Conservation (phyloP, 2,888 invertebrate genomes). For the Polydrusus tereticollis region DNA sequence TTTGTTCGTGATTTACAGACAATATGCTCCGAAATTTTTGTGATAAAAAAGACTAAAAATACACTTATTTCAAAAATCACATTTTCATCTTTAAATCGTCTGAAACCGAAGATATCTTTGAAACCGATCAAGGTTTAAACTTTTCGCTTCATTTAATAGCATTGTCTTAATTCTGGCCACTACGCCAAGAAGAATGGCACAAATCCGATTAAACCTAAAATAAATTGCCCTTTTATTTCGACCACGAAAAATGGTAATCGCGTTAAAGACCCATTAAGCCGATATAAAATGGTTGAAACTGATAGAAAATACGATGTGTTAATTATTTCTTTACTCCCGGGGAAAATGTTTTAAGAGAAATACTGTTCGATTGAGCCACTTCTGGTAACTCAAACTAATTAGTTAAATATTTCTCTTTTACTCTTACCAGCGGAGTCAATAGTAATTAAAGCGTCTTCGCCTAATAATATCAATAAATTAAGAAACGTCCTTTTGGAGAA, state of each 20-base stretch:
- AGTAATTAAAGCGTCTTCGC: too few relatives aligned
- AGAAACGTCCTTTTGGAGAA: too few relatives aligned
- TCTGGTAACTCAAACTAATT: too few relatives aligned
- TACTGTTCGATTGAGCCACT: too few relatives aligned
- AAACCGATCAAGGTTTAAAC: not conserved
- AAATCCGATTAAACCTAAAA: constrained; percentile 13
- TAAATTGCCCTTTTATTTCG: constrained; percentile 11
- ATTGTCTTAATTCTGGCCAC: constrained; percentile 8
- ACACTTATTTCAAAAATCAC: too few relatives aligned
- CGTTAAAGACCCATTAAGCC: not conserved
- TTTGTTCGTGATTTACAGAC: too few relatives aligned
- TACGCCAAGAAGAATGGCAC: constrained; percentile 5
- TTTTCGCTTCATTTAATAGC: not conserved
- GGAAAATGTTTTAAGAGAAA: not conserved
- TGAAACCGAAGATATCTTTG: not conserved
- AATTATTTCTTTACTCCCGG: not conserved
- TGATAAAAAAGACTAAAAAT: too few relatives aligned
- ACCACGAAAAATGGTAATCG: constrained; percentile 6
- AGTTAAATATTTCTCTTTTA: too few relatives aligned
- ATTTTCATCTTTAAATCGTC: not conserved
- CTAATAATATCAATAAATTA: too few relatives aligned
- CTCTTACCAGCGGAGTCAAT: too few relatives aligned
- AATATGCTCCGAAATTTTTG: too few relatives aligned
- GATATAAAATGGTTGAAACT: constrained; percentile 1
- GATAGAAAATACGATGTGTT: not conserved